A percentile compares a stretch with the other conserved stretches of the same genome.
phyloP scores from a whole-genome alignment of 1,140 invertebrate species.

The Diuraphis noxia region DNA sequence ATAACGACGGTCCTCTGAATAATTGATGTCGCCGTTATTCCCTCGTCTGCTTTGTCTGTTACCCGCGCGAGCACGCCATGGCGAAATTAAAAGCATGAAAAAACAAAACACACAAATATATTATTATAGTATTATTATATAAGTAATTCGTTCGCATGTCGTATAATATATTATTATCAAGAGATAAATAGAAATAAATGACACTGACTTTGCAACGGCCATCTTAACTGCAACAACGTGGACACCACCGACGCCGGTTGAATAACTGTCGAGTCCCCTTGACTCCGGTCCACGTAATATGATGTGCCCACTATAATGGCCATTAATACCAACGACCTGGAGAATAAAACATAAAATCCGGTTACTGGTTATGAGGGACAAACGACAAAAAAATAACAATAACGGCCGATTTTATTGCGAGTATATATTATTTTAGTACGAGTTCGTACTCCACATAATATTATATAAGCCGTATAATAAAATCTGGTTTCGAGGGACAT shows the following conservation, averaged over 20 bases:
- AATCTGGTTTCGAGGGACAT: background rate
- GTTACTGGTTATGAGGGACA: background rate
- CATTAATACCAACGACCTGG: slow-evolving; percentile 26
- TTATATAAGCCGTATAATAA: background rate
- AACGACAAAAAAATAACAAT: background rate
- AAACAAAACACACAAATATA: background rate
- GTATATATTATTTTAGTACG: background rate
- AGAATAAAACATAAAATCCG: background rate
- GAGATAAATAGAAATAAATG: background rate
- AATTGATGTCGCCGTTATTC: slow-evolving; percentile 10
- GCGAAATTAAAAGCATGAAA: background rate
- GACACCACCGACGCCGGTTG: background rate
- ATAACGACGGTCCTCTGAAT: slow-evolving; percentile 33
- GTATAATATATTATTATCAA: background rate
- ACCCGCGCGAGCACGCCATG: background rate
- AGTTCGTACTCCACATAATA: background rate
- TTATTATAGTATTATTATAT: background rate
- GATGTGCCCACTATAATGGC: slow-evolving; percentile 12
- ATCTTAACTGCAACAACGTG: slow-evolving; percentile 18
- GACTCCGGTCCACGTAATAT: slow-evolving; percentile 8
- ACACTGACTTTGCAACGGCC: slow-evolving; percentile 25
- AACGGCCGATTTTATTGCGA: background rate
- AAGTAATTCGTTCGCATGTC: background rate
- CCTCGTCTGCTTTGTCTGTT: background rate
- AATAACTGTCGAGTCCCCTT: background rate